Evolutionary conservation across 2,113 vertebrate species (phyloP).

Genomic region (Lampris megalopsis): DNA sequence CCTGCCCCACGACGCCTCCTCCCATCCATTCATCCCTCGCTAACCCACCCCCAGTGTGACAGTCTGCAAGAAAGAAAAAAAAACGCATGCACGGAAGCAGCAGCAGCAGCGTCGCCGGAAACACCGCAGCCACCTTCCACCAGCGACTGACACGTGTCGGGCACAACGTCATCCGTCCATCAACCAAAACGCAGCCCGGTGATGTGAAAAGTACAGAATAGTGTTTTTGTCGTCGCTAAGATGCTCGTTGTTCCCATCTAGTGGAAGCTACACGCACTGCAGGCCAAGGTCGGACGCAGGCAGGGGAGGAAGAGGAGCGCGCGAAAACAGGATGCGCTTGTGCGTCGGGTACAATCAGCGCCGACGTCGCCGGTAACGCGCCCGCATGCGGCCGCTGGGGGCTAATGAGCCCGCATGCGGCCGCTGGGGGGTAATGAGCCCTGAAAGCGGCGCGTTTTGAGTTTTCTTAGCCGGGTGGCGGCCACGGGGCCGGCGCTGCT

Average conservation of each 20-base stretch:
- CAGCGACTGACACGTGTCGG: conserved; percentile 9
- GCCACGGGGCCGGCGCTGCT: conserved; percentile 2
- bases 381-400: conserved; percentile 4
- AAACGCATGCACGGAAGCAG: background rate
- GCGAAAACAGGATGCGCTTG: background rate
- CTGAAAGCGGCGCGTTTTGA: conserved; percentile 24
- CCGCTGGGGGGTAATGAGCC: conserved; percentile 5
- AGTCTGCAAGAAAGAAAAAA: too few species aligned
- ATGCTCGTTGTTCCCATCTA: conserved; percentile 51
- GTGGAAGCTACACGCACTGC: conserved; percentile 52
- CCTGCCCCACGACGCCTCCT: conserved; percentile 45
- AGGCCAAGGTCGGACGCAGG: conserved; percentile 1
- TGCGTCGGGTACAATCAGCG: background rate
- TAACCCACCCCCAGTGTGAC: background rate
- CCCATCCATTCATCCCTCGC: conserved; percentile 34
- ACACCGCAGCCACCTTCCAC: conserved; percentile 12
- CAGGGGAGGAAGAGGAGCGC: background rate
- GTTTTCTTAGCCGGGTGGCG: conserved; percentile 36
- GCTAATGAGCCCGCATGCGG: conserved; percentile 18
- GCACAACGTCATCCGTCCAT: background rate
- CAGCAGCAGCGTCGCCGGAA: conserved; percentile 11
- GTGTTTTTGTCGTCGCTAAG: background rate
- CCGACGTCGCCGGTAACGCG: conserved; percentile 42
- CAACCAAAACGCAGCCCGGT: background rate
- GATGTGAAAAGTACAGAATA: background rate